Evolutionary conservation across 2,888 invertebrate species (phyloP).

Genomic region (Thecophora atra): DNA sequence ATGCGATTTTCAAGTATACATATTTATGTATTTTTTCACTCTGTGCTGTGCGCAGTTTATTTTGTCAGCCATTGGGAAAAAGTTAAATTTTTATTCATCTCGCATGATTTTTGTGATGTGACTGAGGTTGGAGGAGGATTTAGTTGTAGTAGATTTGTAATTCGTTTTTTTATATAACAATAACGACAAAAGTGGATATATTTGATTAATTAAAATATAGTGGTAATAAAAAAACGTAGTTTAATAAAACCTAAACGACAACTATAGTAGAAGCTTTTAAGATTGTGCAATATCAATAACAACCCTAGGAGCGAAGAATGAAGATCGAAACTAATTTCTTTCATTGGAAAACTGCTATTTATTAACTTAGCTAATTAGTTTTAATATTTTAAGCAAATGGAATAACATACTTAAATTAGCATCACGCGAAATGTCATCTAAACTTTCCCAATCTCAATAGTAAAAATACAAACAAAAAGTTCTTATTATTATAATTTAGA

Average conservation of each 20-base stretch:
- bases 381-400: too few species aligned
- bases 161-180: constrained; percentile 55
- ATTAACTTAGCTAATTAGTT: too few species aligned
- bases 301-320: constrained; percentile 22
- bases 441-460: too few species aligned
- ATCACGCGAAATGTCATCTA: too few species aligned
- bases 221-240: constrained; percentile 46
- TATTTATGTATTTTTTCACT: constrained; percentile 31
- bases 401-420: too few species aligned
- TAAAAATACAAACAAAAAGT: too few species aligned
- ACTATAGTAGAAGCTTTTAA: constrained; percentile 34
- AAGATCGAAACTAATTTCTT: too few species aligned
- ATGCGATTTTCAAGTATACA: constrained; percentile 27
- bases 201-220: constrained; percentile 58
- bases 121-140: constrained; percentile 45
- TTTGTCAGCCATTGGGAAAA: constrained; percentile 43
- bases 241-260: constrained; percentile 39
- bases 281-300: constrained; percentile 26
- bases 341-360: too few species aligned
- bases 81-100: constrained; percentile 42
- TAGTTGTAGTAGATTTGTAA: constrained; percentile 47
- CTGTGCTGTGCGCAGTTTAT: constrained; percentile 37
- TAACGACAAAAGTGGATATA: constrained; percentile 64
- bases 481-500: too few species aligned
- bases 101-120: constrained; percentile 45